These are phyloP conservation scores for Notolepis coatsorum DNA, from an alignment of 2,797 vertebrate species.

Conservation along the genomic window DNA sequence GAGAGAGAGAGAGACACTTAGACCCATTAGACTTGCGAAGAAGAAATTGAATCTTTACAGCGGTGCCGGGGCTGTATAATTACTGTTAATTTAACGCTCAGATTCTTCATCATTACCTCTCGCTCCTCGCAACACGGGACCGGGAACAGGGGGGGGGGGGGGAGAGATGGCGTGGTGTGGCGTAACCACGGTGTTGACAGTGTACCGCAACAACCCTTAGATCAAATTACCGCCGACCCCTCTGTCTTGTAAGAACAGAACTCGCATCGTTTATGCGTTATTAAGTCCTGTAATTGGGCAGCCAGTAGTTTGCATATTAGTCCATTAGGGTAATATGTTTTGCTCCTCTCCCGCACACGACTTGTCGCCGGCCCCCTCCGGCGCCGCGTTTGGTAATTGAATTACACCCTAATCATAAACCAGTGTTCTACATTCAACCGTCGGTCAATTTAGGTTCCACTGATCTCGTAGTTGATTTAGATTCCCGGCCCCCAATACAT, in stretches of 20 bases:
- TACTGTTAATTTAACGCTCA: conserved; percentile 99
- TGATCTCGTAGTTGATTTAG: conserved; percentile 44
- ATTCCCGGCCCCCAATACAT: conserved; percentile 51
- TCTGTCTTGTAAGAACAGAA: conserved; percentile 91
- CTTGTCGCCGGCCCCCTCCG: conserved; percentile 79
- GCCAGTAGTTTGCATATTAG: conserved; percentile 99
- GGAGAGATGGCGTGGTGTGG: conserved; percentile 51
- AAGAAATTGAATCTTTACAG: conserved; percentile 97
- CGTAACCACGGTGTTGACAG: conserved; percentile 67
- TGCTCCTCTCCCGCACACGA: conserved; percentile 93
- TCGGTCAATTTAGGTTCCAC: conserved; percentile 47
- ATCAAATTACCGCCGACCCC: conserved; percentile 89
- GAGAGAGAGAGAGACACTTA: conserved; percentile 70
- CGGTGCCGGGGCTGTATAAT: conserved; percentile 95
- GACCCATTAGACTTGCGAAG: conserved; percentile 75
- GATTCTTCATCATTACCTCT: conserved; percentile 96
- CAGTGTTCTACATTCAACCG: conserved; percentile 90
- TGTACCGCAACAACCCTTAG: conserved; percentile 73
- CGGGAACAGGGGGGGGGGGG: conserved; percentile 42
- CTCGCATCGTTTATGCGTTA: conserved; percentile 96
- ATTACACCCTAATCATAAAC: conserved; percentile 95
- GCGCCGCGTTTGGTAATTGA: conserved; percentile 93
- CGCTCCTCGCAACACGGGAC: conserved; percentile 84
- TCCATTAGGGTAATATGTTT: conserved; percentile 99
- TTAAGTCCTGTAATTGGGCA: conserved; percentile 98